phyloP scores from a whole-genome alignment of 2,888 invertebrate genomes.

The Dexiosoma caninum region DNA sequence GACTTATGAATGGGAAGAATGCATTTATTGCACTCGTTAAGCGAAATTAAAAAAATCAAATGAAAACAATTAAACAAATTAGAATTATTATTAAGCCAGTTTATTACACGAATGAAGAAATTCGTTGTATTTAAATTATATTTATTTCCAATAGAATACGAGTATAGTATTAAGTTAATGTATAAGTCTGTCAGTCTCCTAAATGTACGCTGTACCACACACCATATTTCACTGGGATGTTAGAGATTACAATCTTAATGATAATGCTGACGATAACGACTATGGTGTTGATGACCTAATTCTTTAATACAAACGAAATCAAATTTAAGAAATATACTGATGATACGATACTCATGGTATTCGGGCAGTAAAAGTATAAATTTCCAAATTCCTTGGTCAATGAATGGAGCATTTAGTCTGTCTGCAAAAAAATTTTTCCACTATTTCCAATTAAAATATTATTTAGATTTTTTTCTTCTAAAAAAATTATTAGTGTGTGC shows the following conservation, averaged over 20 bases:
- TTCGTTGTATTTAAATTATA: too few relatives aligned
- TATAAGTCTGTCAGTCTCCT: background rate
- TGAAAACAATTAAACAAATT: too few relatives aligned
- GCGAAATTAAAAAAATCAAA: too few relatives aligned
- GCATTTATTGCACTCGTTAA: too few relatives aligned
- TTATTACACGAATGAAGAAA: too few relatives aligned
- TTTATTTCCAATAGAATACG: too few relatives aligned
- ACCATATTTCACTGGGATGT: background rate
- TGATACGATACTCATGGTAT: background rate
- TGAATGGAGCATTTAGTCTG: conserved; percentile 18
- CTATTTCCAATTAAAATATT: conserved; percentile 22
- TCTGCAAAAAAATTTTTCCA: conserved; percentile 22
- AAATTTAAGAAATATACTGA: background rate
- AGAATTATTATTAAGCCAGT: too few relatives aligned
- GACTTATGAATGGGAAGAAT: too few relatives aligned
- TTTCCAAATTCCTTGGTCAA: conserved; percentile 52
- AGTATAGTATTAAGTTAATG: too few relatives aligned
- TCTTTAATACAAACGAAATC: background rate
- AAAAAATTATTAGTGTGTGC: conserved; percentile 25
- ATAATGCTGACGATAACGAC: background rate
- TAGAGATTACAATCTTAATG: conserved; percentile 1
- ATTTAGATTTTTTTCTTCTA: background rate
- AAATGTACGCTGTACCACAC: background rate
- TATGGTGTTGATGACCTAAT: conserved; percentile 49
- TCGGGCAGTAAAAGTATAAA: conserved; percentile 34